Evolutionary conservation across 2,797 vertebrate species (phyloP).

Genomic region (Varecia variegata): DNA sequence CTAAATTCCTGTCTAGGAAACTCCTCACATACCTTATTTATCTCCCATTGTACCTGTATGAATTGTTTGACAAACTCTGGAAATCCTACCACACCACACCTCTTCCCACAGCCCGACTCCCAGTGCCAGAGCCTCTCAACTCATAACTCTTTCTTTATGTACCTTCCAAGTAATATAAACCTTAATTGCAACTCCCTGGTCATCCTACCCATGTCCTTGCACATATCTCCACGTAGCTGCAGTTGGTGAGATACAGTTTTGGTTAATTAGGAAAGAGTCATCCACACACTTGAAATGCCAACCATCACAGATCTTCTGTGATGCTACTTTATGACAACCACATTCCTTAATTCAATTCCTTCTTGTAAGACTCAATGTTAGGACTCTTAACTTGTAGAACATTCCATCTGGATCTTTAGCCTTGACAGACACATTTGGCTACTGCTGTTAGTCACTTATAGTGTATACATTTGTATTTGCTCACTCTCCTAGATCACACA

Average conservation of each 20-base stretch:
- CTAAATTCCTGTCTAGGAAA: not conserved
- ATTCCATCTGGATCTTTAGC: not conserved
- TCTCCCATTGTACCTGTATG: not conserved
- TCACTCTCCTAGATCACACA: not conserved
- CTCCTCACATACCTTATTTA: not conserved
- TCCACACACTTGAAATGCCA: not conserved
- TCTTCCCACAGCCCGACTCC: not conserved
- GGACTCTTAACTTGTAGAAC: not conserved
- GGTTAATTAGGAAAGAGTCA: not conserved
- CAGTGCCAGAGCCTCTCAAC: not conserved
- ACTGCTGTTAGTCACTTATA: not conserved
- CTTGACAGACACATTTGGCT: not conserved
- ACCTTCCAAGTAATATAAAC: not conserved
- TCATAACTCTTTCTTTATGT: not conserved
- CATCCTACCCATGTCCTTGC: not conserved
- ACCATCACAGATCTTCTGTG: not conserved
- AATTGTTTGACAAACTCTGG: conserved; percentile 8
- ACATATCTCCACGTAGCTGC: not conserved
- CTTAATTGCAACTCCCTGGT: not conserved
- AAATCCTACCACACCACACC: not conserved
- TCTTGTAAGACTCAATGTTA: not conserved
- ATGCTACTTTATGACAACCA: not conserved
- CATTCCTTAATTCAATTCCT: not conserved
- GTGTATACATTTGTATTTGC: not conserved
- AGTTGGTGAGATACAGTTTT: not conserved